These are phyloP conservation scores for Mus minutoides DNA, from an alignment of 2,797 vertebrate species.

Conservation along the genomic window DNA sequence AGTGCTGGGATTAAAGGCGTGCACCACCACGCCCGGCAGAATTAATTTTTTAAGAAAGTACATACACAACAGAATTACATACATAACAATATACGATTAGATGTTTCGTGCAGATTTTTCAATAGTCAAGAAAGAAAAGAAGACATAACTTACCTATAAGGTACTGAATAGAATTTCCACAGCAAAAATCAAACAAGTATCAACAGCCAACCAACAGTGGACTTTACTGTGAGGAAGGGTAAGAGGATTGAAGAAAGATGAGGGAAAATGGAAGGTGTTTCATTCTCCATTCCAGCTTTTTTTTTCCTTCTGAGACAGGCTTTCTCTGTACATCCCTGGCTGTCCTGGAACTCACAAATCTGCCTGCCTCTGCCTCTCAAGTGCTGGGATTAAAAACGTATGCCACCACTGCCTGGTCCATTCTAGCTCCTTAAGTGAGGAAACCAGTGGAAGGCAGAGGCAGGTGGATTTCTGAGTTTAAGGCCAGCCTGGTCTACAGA, in stretches of 20 bases:
- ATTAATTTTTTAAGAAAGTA: not conserved
- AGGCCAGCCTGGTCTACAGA: too few relatives aligned
- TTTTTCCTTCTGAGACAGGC: too few relatives aligned
- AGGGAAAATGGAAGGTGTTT: not conserved
- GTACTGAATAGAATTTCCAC: not conserved
- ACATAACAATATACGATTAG: not conserved
- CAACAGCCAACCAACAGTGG: not conserved
- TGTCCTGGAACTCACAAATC: too few relatives aligned
- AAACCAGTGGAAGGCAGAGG: too few relatives aligned
- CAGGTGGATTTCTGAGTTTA: too few relatives aligned
- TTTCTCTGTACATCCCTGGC: too few relatives aligned
- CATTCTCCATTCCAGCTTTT: not conserved
- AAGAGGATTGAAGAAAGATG: not conserved
- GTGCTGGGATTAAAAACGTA: too few relatives aligned
- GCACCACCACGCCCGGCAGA: too few relatives aligned
- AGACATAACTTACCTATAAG: not conserved
- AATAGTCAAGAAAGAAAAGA: not conserved
- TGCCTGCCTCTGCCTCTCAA: too few relatives aligned
- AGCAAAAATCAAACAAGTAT: not conserved
- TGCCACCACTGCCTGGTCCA: too few relatives aligned
- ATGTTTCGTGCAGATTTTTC: constrained; percentile 5
- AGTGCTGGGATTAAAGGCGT: too few relatives aligned
- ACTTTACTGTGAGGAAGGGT: not conserved
- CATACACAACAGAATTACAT: not conserved
- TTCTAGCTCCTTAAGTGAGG: not conserved